Conservation (phyloP, 2,888 invertebrate genomes). For the Coelopa pilipes region DNA sequence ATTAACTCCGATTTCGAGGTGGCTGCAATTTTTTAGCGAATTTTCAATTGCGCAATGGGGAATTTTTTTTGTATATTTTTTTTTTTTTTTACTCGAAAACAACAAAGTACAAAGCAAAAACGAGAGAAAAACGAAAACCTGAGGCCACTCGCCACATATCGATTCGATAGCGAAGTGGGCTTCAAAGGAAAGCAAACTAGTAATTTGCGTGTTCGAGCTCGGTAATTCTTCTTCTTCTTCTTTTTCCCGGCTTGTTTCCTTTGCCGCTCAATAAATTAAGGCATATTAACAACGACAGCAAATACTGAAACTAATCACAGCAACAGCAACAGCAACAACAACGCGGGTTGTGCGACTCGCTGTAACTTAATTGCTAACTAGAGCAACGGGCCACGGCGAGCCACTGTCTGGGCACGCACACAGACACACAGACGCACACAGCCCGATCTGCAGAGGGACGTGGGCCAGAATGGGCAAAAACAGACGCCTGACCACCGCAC, state of each 20-base stretch:
- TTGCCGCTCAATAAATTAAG: too few species aligned
- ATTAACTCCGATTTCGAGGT: too few species aligned
- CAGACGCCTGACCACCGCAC: not conserved
- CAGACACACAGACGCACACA: not conserved
- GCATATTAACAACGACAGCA: too few species aligned
- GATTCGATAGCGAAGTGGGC: not conserved
- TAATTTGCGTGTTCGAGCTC: conserved; percentile 14
- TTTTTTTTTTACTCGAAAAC: too few species aligned
- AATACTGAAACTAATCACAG: not conserved
- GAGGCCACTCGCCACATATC: not conserved
- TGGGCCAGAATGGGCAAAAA: not conserved
- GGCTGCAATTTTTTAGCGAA: too few species aligned
- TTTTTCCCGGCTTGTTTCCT: not conserved
- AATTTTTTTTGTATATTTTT: too few species aligned
- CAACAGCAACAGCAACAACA: not conserved
- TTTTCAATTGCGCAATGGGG: too few species aligned
- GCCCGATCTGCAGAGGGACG: too few species aligned
- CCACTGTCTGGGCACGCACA: not conserved
- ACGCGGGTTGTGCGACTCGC: conserved; percentile 3
- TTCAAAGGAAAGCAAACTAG: not conserved
- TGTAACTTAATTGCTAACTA: conserved; percentile 3
- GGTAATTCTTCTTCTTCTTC: not conserved
- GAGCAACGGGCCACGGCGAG: conserved; percentile 23
- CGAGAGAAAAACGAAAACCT: too few species aligned
- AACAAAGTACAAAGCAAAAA: too few species aligned